Conservation (phyloP, 2,113 vertebrate genomes). For the Campylomormyrus numenius region DNA sequence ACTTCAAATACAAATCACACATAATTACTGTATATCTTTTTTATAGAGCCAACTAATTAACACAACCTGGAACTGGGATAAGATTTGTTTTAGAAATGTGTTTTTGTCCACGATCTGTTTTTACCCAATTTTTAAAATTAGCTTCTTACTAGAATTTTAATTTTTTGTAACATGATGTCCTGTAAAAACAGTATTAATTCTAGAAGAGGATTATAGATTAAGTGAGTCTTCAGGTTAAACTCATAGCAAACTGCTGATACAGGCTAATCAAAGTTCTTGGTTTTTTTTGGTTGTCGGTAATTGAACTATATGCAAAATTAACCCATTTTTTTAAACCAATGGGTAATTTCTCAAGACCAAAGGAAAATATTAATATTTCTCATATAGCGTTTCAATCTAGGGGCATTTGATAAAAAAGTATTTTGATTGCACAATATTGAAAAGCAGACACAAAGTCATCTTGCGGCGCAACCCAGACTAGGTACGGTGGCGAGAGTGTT, state of each 20-base stretch:
- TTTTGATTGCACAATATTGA: background rate
- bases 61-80: background rate
- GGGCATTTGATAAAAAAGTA: background rate
- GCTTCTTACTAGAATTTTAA: background rate
- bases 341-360: background rate
- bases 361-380: background rate
- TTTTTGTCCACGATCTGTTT: background rate
- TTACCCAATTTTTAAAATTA: background rate
- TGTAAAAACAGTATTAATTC: background rate
- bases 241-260: background rate
- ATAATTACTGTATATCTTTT: background rate
- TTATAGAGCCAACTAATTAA: background rate
- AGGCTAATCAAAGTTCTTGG: background rate
- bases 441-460: background rate
- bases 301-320: background rate
- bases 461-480: background rate
- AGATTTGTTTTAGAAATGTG: background rate
- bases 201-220: background rate
- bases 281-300: background rate
- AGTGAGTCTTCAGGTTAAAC: background rate
- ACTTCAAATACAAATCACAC: background rate
- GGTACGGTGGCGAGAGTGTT: background rate
- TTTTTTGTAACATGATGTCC: background rate
- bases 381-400: background rate
- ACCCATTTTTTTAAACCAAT: background rate